These are phyloP conservation scores for Acanthisitta chloris DNA, from an alignment of 2,113 vertebrate genomes.

Conservation along the genomic window DNA sequence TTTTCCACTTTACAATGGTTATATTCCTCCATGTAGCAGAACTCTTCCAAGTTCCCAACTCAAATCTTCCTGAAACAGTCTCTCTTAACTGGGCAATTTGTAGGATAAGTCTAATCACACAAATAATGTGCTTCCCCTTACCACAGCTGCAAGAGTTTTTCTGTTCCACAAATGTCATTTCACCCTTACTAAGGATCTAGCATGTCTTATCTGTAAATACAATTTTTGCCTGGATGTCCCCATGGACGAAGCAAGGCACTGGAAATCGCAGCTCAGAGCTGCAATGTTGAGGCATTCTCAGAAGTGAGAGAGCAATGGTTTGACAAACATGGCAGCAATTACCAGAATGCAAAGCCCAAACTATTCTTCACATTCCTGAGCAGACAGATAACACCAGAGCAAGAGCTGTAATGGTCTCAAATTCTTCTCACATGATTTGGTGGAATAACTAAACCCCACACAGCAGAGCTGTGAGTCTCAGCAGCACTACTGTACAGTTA, in stretches of 20 bases:
- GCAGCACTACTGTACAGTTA: not conserved
- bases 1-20: not conserved
- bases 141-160: not conserved
- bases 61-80: not conserved
- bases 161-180: not conserved
- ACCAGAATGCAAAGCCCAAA: not conserved
- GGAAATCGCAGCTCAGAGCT: not conserved
- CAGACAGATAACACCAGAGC: not conserved
- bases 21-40: rapidly evolving
- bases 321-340: not conserved
- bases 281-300: rapidly evolving
- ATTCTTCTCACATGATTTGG: not conserved
- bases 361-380: not conserved
- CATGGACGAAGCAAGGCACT: rapidly evolving
- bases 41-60: not conserved
- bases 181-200: not conserved
- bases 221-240: not conserved
- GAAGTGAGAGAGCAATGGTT: rapidly evolving
- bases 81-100: not conserved
- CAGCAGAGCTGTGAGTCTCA: not conserved
- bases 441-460: not conserved
- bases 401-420: not conserved
- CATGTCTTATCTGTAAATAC: not conserved
- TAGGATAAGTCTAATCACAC: not conserved
- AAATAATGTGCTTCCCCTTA: not conserved